phyloP scores from a whole-genome alignment of 2,113 vertebrate species.

The Crocuta crocuta region DNA sequence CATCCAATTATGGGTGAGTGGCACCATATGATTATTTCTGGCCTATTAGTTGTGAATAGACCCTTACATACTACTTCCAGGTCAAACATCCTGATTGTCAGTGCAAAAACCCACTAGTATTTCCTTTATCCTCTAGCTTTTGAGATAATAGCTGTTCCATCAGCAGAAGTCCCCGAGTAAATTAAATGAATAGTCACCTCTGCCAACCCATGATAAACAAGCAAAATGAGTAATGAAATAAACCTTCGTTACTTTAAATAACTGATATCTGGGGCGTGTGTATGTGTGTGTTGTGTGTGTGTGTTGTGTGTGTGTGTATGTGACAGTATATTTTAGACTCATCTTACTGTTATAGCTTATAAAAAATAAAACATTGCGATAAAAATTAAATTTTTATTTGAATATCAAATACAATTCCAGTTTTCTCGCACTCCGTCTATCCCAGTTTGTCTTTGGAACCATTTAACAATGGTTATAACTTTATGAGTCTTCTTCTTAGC shows the following conservation, averaged over 20 bases:
- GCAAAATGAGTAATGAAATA: neutral
- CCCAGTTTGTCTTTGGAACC: neutral
- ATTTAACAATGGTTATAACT: neutral
- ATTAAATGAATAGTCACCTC: neutral
- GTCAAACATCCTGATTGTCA: neutral
- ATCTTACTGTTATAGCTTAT: neutral
- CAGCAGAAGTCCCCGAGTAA: neutral
- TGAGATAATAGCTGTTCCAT: neutral
- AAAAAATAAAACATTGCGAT: neutral
- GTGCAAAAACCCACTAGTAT: neutral
- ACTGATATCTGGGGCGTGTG: neutral
- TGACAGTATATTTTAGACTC: neutral
- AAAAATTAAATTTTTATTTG: conserved; percentile 23
- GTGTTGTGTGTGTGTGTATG: neutral
- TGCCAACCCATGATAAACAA: neutral
- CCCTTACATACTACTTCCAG: neutral
- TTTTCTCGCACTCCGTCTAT: neutral
- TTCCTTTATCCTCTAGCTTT: neutral
- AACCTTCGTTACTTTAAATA: neutral
- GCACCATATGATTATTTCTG: neutral
- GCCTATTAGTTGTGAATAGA: neutral
- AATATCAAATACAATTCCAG: neutral
- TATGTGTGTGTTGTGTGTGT: neutral
- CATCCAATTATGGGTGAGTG: neutral
- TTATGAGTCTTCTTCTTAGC: neutral